Evolutionary conservation across 2,113 vertebrate species (phyloP), one percentile per base, ranked within the genome.

Genomic region (Python bivittatus): DNA sequence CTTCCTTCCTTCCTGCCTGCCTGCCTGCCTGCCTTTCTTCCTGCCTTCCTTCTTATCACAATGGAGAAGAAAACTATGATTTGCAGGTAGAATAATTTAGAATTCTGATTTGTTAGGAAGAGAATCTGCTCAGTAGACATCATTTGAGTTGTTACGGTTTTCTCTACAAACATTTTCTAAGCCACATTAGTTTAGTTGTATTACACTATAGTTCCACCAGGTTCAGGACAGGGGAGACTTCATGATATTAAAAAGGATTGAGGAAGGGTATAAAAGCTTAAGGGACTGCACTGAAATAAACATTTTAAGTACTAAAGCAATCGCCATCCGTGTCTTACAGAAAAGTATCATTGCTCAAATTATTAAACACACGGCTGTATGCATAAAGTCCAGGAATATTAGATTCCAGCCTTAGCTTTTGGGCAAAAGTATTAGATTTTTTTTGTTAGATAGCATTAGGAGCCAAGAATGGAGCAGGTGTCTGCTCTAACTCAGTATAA

Each of bases 11-110:
- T 38, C n/a, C n/a, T n/a, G n/a, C n/a, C n/a, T n/a, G n/a, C n/a
- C n/a, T n/a, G n/a, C 6, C 29, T 68, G n/a, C 0, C n/a, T 33
- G 10, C 0, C 27, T 64, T 33, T 0, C 68, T 72, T 33, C 0
- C 13, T 72, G 33, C 15, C 13, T 60, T 42, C 3, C 42, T 58
- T 13, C 20, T 27, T 25, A 15, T 60, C 42, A 61, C 25, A 61
- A 27, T 58, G 33, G n/a, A 33, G 12, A 38, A 61, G 52, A 89
- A 54, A 58, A 2, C 12, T 79, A 33, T 22, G 22, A 88, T 42
- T 27, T 53, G 72, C 52, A 52, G 53, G 61, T 54, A 90, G 29
- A 79, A 15, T 79, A 72, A 72, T 20, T 72, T 38, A 72, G n/a
- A 72, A 38, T 79, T 79, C 17, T 22, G 17, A 79, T 79, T 38